A percentile compares a stretch with the other conserved stretches of the same genome.
phyloP scores from a whole-genome alignment of 1,140 invertebrate genomes.

The Sycobia sp. region DNA sequence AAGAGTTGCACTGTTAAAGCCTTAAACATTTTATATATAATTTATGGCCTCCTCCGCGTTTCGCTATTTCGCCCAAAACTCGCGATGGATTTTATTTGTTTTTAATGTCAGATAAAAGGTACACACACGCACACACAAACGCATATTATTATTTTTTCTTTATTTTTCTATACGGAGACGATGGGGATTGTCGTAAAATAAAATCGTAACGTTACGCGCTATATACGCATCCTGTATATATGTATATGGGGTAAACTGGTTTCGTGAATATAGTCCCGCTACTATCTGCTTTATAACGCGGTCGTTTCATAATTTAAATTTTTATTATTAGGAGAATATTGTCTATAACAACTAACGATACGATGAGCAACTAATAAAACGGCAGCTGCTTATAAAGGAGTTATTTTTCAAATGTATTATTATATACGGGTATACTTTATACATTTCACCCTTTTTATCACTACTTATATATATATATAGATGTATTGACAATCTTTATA shows the following conservation, averaged over 20 bases:
- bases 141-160: constrained; percentile 28
- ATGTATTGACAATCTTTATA: no score
- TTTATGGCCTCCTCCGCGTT: constrained; percentile 3
- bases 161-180: constrained; percentile 20
- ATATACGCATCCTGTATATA: no score
- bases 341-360: not conserved
- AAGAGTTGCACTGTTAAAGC: constrained; percentile 5
- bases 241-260: constrained; percentile 29
- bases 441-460: no score
- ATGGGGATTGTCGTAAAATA: constrained; percentile 21
- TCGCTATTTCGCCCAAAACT: not conserved
- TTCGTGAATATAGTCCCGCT: constrained; percentile 7
- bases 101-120: constrained; percentile 19
- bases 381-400: no score
- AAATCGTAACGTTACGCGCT: constrained; percentile 28
- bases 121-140: no score
- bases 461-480: no score
- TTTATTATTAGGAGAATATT: constrained; percentile 1
- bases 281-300: constrained; percentile 10
- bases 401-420: no score
- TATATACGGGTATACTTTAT: no score
- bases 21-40: constrained; percentile 2
- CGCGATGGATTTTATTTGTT: constrained; percentile 25
- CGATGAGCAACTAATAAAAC: no score
- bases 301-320: not conserved